Base-by-base conservation (phyloP, 1,140 invertebrate species). In the Apocrypta bakeri region DNA sequence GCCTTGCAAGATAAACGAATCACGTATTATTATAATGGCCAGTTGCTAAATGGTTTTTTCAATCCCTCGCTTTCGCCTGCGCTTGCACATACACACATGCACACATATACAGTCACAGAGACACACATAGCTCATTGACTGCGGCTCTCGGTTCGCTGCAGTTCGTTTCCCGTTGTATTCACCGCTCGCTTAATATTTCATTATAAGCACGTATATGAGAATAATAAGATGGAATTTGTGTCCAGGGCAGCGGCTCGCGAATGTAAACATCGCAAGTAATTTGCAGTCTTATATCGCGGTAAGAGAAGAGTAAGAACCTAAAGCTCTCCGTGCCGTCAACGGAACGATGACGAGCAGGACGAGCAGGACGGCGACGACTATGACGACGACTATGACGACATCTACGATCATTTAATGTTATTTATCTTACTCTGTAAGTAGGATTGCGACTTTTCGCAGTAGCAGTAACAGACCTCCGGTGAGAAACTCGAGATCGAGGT, bases 21-120 rank as follows among this genome's bases (percentile, higher is more conserved):
- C 91, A 91, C 91, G 91, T 91, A 92, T 92, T 92, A 92, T 92
- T 91, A 91, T 92, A 92, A 92, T 92, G 88, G 90, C 90, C 90
- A 91, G 90, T 91, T 92, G 90, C 91, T 92, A 92, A 92, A 92
- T 92, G 91, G 88, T 91, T 92, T 92, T 88, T 92, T 90, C 90
- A 91, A 92, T 92, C 87, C 89, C 87, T 88, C 87, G 86, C 88
- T 82, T 85, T 83, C 71, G 84, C 82, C 72, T 42, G 25, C 48
- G 9, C 27, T 29, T 31, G 31, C 25, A 71, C 42, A 31, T 31
- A 31, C 29, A n/a, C 27, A 29, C 27, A 48, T 3, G 21, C 42
- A 17, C 14, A 4, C 11, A 7, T 12, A 33, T 61, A 69, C 33
- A 37, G 3, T 4, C 33, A 37, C 33, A 37, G 33, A 4, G 2